phyloP scores from a whole-genome alignment of 2,797 vertebrate species.

The Pachyuromys duprasi region DNA sequence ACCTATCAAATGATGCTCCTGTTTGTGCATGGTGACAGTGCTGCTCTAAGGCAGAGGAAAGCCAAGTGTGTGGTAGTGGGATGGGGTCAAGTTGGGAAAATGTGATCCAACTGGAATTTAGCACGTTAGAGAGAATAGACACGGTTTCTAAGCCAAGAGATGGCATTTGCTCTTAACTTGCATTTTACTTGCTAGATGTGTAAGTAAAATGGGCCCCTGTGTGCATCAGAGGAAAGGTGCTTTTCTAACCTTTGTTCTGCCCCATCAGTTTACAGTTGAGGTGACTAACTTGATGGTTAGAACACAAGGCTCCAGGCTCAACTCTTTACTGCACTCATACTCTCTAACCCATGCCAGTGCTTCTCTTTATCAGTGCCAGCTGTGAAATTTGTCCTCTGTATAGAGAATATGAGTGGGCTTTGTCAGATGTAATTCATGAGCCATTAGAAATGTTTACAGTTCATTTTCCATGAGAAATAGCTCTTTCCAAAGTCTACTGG shows the following conservation, averaged over 20 bases:
- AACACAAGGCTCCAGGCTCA: background rate
- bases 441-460: conserved; percentile 61
- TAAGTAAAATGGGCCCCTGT: background rate
- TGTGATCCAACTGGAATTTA: background rate
- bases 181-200: background rate
- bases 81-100: background rate
- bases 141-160: background rate
- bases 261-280: background rate
- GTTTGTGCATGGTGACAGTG: background rate
- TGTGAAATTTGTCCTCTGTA: background rate
- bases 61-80: background rate
- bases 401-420: conserved; percentile 53
- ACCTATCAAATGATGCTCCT: background rate
- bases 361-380: conserved; percentile 3
- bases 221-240: background rate
- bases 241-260: background rate
- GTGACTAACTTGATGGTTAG: background rate
- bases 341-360: background rate
- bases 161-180: background rate
- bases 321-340: background rate
- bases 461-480: conserved; percentile 66
- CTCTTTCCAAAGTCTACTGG: conserved; percentile 58
- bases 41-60: background rate
- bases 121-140: background rate
- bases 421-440: conserved; percentile 63